Conservation (phyloP, 2,797 vertebrate genomes). For the Pangasius sanitwongsei region DNA sequence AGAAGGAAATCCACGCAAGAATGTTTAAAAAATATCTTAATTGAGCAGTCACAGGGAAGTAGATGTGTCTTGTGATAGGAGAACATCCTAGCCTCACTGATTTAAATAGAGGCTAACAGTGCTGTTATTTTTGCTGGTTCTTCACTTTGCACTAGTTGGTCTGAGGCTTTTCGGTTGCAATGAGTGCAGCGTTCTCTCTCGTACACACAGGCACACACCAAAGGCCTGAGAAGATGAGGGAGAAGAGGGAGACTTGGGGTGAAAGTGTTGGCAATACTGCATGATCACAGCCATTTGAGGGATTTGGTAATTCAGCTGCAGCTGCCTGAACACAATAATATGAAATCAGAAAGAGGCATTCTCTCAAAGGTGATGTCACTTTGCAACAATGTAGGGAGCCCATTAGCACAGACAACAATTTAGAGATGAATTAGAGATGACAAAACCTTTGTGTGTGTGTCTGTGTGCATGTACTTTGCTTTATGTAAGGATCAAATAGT, state of each 20-base stretch:
- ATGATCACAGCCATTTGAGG: slow-evolving; percentile 71
- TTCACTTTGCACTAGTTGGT: not conserved
- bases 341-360: slow-evolving; percentile 82
- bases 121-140: slow-evolving; percentile 15
- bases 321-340: slow-evolving; percentile 79
- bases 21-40: not conserved
- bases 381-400: slow-evolving; percentile 84
- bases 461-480: slow-evolving; percentile 14
- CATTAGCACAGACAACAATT: slow-evolving; percentile 84
- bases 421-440: slow-evolving; percentile 79
- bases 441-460: slow-evolving; percentile 84
- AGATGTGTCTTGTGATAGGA: not conserved
- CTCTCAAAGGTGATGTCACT: slow-evolving; percentile 85
- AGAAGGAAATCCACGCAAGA: not conserved
- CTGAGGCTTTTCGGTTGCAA: not conserved
- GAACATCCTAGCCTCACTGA: not conserved
- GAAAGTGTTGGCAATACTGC: slow-evolving; percentile 55
- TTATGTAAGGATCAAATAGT: not conserved
- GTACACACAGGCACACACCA: slow-evolving; percentile 6
- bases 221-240: slow-evolving; percentile 25
- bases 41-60: not conserved
- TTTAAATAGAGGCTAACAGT: not conserved
- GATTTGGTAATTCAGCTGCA: slow-evolving; percentile 83
- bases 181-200: slow-evolving; percentile 3
- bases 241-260: slow-evolving; percentile 53